Base-by-base conservation (phyloP, 2,113 vertebrate genomes). In the Mugil cephalus region DNA sequence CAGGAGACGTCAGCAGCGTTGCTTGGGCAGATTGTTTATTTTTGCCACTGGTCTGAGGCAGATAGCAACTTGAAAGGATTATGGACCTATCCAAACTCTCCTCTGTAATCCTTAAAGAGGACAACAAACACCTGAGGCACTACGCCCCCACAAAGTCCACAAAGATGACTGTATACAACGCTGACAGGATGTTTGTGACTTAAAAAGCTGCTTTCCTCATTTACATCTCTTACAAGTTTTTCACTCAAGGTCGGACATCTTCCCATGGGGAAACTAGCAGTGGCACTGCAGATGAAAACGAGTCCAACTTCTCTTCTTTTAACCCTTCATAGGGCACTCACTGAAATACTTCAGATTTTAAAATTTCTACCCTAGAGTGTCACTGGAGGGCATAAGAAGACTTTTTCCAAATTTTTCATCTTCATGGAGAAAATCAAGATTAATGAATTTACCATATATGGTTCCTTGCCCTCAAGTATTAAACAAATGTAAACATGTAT, bases 91-190 rank as follows among this genome's bases (percentile, higher is more conserved):
- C 48, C 61, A 76, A 79, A 65, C 52, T 56, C 63, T 39, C 46
- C 35, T 58, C 53, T 84, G 69, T 87, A 83, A 84, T 86, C 74
- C 68, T 74, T 66, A 68, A 82, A 84, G 71, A 86, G 75, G 72
- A 86, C 79, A 70, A 69, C 77, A 77, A 84, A 88, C 69, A 88
- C 89, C 85, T 63, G 81, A 77, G 80, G 83, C 80, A 1, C 54
- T 9, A 36, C 55, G 51, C 83, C 78, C 80, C 53, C 76, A 34
- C 66, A 65, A 40, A 75, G 67, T 71, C 83, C 83, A 66, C 48
- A 56, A 53, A 83, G 46, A 79, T 38, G 56, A 63, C 65, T 9
- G 21, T 13, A 39, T 21, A 69, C 73, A 67, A 56, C 11, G 6
- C 56, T 58, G 72, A 71, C 54, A 64, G 61, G 58, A 47, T 63